Evolutionary conservation across 2,888 invertebrate genomes (phyloP).

Genomic region (Eupithecia subfuscata): DNA sequence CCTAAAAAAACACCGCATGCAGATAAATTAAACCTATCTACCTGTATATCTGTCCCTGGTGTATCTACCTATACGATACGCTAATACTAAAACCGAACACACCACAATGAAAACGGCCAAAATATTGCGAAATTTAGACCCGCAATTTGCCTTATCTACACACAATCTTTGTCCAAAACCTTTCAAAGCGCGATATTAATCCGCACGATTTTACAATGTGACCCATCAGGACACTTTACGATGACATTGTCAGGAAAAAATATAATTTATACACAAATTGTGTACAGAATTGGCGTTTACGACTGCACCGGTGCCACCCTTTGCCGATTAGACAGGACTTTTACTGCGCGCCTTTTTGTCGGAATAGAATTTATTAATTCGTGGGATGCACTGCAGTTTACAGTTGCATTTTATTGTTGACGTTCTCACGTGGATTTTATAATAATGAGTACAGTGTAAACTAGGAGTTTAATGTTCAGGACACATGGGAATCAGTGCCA

Average conservation of each 20-base stretch:
- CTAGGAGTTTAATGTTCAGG: background rate
- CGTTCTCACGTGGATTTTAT: constrained; percentile 28
- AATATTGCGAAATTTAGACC: constrained; percentile 14
- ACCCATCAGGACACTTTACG: constrained; percentile 55
- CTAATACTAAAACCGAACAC: background rate
- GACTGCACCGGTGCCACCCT: constrained; percentile 41
- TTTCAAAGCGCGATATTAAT: constrained; percentile 64
- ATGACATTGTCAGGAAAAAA: constrained; percentile 49
- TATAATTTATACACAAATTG: constrained; percentile 43
- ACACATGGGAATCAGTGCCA: background rate
- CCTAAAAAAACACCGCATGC: background rate
- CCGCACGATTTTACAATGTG: constrained; percentile 58
- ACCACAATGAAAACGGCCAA: constrained; percentile 1
- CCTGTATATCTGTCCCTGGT: background rate
- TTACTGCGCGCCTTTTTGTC: constrained; percentile 32
- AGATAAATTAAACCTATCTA: background rate
- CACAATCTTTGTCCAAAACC: constrained; percentile 53
- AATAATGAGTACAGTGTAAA: background rate
- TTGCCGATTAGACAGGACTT: constrained; percentile 33
- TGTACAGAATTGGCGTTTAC: constrained; percentile 38
- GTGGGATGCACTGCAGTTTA: constrained; percentile 10
- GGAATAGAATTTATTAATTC: constrained; percentile 34
- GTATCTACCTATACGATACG: background rate
- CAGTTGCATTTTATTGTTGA: constrained; percentile 16
- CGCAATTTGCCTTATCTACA: constrained; percentile 22